Evolutionary conservation across 2,113 vertebrate genomes (phyloP).

Genomic region (Boulengeromyrus knoepffleri): DNA sequence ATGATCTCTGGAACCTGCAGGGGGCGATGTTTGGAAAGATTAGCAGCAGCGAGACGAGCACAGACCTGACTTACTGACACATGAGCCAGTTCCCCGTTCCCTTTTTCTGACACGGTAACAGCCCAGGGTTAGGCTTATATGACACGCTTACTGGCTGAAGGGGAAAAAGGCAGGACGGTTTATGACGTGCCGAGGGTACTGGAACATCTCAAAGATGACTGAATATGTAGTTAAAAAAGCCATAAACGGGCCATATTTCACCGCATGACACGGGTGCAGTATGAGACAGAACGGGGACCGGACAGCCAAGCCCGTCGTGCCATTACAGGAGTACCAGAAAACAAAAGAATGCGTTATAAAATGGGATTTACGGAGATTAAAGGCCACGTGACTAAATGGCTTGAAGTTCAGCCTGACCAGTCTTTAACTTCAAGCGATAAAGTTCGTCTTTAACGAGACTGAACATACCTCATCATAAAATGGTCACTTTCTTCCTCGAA

Average conservation of each 20-base stretch:
- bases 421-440: background rate
- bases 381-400: background rate
- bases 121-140: background rate
- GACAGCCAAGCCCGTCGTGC: background rate
- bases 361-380: background rate
- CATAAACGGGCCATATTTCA: background rate
- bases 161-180: background rate
- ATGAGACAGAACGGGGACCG: background rate
- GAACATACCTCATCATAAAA: background rate
- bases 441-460: background rate
- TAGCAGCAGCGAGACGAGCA: background rate
- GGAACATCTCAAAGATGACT: background rate
- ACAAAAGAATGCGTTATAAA: background rate
- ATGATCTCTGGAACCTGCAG: slow-evolving; percentile 92
- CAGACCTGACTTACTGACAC: background rate
- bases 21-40: background rate
- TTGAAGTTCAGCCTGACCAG: background rate
- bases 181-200: background rate
- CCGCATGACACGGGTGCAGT: background rate
- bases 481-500: background rate
- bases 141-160: background rate
- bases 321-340: background rate
- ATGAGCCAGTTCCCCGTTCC: background rate
- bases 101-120: background rate
- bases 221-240: background rate